Conservation (phyloP, 1,140 invertebrate species). For the Cryptotermes secundus region DNA sequence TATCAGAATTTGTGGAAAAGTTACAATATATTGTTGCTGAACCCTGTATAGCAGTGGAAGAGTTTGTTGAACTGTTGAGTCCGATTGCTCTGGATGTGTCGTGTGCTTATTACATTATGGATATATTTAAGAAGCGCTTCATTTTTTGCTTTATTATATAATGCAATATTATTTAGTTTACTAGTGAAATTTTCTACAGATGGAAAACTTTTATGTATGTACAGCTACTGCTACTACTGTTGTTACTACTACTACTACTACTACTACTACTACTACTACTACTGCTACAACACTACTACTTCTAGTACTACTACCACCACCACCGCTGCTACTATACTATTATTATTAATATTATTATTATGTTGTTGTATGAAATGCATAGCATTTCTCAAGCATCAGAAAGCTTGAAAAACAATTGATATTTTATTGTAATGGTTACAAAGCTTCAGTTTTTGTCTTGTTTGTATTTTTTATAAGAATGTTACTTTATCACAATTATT, state of each 20-base stretch:
- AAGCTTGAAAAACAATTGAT: constrained; percentile 16
- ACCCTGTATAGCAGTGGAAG: too few species aligned
- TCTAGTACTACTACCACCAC: too few species aligned
- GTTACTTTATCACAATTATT: background rate
- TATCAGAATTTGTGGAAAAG: too few species aligned
- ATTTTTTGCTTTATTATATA: constrained; percentile 11
- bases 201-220: background rate
- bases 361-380: constrained; percentile 11
- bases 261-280: too few species aligned
- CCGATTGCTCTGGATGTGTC: too few species aligned
- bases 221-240: too few species aligned
- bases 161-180: constrained; percentile 1
- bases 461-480: background rate
- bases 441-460: background rate
- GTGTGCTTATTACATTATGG: too few species aligned
- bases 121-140: background rate
- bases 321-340: too few species aligned
- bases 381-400: background rate
- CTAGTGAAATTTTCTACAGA: constrained; percentile 6
- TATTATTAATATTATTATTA: background rate
- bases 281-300: too few species aligned
- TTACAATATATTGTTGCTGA: too few species aligned
- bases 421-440: constrained; percentile 3
- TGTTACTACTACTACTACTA: background rate
- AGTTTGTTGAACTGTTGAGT: too few species aligned